Base-by-base conservation (phyloP, 2,888 invertebrate species). In the Cyclophora punctaria region DNA sequence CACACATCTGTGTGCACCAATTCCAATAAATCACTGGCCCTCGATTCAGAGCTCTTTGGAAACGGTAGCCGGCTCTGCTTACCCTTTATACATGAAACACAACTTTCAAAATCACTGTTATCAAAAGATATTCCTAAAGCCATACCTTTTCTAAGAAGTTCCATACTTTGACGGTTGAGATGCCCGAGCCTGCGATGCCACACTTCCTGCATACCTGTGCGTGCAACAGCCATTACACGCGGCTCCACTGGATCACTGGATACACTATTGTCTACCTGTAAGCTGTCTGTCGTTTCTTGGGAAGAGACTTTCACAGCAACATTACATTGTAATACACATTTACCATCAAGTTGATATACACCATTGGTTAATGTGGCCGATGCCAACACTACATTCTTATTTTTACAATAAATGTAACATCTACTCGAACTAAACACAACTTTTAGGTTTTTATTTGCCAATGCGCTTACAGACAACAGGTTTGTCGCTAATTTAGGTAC, bases 21-120 rank as follows among this genome's bases (percentile, higher is more conserved):
- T 5, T 47, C 52, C 35, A 52, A 42, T 3, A 50, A 7, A 1
- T 44, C 46, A n/a, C 37, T 45, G 3, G 50, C 46, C 48, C 53
- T 45, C 34, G 44, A 48, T 5, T 34, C 20, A 20, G 20, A 20
- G 20, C 20, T 47, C 3, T 49, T 45, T 33, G 50, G 47, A 51
- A 63, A 64, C 6, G 62, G 59, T 46, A 57, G 43, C 20, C 56
- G 47, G 5, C 49, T 49, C 42, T 62, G 64, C 35, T 66, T 66
- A 1, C 62, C 62, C 40, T 60, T 58, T 47, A 62, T 57, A 41
- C 63, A 63, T 5, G 53, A 35, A 5, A 46, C 46, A 45, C 57
- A 56, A 34, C 6, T n/a, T 7, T 44, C 40, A 40, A 34, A 37
- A 7, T 6, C 7, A 43, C 4, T 20, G 40, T 34, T 45, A 50